Evolutionary conservation across 2,888 invertebrate genomes (phyloP).

Genomic region (Synergus umbraculus): DNA sequence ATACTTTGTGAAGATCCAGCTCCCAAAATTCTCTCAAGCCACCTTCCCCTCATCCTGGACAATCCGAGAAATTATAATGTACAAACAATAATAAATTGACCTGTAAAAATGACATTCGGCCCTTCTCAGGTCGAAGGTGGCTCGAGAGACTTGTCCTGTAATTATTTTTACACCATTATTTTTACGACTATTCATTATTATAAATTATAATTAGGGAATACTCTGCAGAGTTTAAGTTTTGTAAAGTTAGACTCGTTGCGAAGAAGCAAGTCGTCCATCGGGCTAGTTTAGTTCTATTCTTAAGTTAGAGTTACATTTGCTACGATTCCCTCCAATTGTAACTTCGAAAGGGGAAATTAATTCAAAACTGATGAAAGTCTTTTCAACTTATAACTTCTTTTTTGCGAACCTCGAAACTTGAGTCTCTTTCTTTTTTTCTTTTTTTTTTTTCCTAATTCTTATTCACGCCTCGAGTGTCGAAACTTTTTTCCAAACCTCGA

Average conservation of each 20-base stretch:
- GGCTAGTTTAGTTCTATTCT: slow-evolving; percentile 26
- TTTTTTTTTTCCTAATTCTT: background rate
- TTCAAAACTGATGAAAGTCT: slow-evolving; percentile 9
- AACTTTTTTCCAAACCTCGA: slow-evolving; percentile 8
- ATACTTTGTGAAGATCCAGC: background rate
- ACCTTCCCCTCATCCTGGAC: slow-evolving; percentile 28
- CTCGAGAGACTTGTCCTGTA: slow-evolving; percentile 25
- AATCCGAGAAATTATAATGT: slow-evolving; percentile 29
- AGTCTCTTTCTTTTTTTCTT: background rate
- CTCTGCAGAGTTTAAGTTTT: slow-evolving; percentile 3
- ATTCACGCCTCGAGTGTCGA: slow-evolving; percentile 18
- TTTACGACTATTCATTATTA: slow-evolving; percentile 16
- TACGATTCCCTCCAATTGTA: slow-evolving; percentile 32
- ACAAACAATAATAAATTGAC: slow-evolving; percentile 34
- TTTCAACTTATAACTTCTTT: background rate
- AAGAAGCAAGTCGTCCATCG: slow-evolving; percentile 33
- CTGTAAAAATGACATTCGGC: slow-evolving; percentile 21
- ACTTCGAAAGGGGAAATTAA: slow-evolving; percentile 25
- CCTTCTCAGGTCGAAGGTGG: slow-evolving; percentile 15
- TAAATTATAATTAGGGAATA: slow-evolving; percentile 6
- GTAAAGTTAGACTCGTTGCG: slow-evolving; percentile 26
- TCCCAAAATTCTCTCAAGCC: slow-evolving; percentile 16
- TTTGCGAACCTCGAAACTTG: background rate
- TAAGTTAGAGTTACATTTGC: slow-evolving; percentile 30
- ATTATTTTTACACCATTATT: slow-evolving; percentile 31